Evolutionary conservation across 2,797 vertebrate genomes (phyloP), one percentile per base, ranked within the genome.

Genomic region (Artibeus jamaicensis): DNA sequence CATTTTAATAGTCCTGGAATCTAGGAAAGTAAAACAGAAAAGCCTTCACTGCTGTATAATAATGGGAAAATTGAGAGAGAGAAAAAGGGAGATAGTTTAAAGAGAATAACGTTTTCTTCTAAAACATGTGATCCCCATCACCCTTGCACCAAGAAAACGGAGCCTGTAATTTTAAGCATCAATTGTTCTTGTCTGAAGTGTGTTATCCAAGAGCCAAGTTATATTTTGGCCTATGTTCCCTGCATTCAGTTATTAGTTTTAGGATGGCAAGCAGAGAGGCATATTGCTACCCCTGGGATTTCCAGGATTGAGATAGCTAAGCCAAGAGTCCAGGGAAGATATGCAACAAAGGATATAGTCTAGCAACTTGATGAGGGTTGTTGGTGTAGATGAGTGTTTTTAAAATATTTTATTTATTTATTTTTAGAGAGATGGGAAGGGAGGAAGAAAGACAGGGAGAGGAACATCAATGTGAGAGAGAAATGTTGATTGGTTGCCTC

Each of bases 171-270:
- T 73, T 42, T 53, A 73, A 93, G 95, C 62, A 74, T 46, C 91
- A 96, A 96, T 91, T 94, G 94, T 83, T 96, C 68, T 96, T 96
- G 95, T 95, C 89, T 85, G 53, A 92, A 78, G 16, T 32, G 18
- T n/a, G 12, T 57, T 55, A 44, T 73, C 59, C 59, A 65, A 82
- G 89, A 94, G 94, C 96, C 77, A 94, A 96, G 57, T 88, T 91
- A 85, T 97, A 95, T 96, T 97, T 97, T 46, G 1, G 77, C 86
- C 77, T 57, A 55, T 62, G n/a, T 93, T 96, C 81, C 6, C 73
- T 93, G 62, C 82, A 90, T 93, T 93, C 76, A 85, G 29, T 89
- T 77, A 79, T 93, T 89, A 88, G 71, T 32, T 87, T 96, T 81
- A 91, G 57, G 62, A 68, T 86, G 84, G 93, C 86, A 96, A 97